Percentiles rank a stretch among this genome's conserved stretches.
These are phyloP conservation scores for Catharus bicknelli DNA, from an alignment of 2,113 vertebrate genomes.

Conservation along the genomic window DNA sequence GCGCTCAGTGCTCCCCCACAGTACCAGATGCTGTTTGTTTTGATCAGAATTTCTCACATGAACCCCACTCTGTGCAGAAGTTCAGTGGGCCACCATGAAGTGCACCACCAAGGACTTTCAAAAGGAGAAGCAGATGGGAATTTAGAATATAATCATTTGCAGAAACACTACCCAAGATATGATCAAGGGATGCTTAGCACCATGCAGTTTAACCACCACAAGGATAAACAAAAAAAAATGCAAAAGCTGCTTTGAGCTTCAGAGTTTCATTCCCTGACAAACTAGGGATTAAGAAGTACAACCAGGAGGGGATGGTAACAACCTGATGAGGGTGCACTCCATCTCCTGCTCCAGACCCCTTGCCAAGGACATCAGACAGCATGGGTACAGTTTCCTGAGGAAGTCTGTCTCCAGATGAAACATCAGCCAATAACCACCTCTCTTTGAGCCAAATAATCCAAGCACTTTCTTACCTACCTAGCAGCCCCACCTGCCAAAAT, in stretches of 20 bases:
- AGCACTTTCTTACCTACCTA: not conserved
- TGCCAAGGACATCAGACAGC: not conserved
- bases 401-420: not conserved
- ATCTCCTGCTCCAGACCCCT: not conserved
- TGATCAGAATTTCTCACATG: slow-evolving; percentile 12
- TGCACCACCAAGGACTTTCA: not conserved
- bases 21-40: not conserved
- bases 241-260: not conserved
- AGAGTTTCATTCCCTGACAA: not conserved
- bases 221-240: not conserved
- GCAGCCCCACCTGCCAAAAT: not conserved
- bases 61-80: not conserved
- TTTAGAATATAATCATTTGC: not conserved
- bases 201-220: not conserved
- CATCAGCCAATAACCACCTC: not conserved
- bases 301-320: not conserved
- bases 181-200: not conserved
- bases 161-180: not conserved
- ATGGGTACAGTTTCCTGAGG: not conserved
- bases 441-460: not conserved
- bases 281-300: not conserved
- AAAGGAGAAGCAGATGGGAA: slow-evolving; percentile 9
- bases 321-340: not conserved
- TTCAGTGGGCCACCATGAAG: slow-evolving; percentile 7
- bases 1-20: not conserved